Percentiles rank a stretch among this genome's conserved stretches.
Conservation (phyloP, 1,140 invertebrate genomes). For the Drosophila simulans region DNA sequence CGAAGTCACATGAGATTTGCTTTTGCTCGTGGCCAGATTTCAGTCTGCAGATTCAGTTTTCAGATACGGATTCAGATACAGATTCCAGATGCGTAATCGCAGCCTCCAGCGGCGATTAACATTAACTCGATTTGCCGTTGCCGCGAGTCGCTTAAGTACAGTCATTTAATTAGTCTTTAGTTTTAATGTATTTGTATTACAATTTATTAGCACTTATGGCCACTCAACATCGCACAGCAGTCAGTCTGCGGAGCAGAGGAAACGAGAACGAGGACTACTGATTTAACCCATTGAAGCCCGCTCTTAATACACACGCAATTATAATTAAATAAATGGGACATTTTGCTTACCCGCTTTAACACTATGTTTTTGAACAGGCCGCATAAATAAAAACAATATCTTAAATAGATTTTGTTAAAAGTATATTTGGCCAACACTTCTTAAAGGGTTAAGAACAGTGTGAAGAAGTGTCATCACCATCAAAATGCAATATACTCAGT, state of each 20-base stretch:
- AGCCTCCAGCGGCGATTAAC: conserved; percentile 66
- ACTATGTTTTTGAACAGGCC: no score
- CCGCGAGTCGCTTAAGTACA: conserved; percentile 71
- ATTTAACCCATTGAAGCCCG: conserved; percentile 17
- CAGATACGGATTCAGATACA: conserved; percentile 15
- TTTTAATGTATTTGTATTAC: conserved; percentile 83
- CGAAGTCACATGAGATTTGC: conserved; percentile 54
- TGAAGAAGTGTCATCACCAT: conserved; percentile 53
- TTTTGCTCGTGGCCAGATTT: conserved; percentile 27
- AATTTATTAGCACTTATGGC: conserved; percentile 77
- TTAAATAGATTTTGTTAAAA: no score
- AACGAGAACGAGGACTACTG: conserved; percentile 39
- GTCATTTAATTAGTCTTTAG: conserved; percentile 83
- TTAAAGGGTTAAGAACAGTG: conserved; percentile 15
- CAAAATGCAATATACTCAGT: conserved; percentile 20
- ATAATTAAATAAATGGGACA: not conserved
- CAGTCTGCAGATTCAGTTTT: conserved; percentile 17
- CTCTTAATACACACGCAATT: no score
- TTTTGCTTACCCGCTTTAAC: no score
- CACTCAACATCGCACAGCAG: conserved; percentile 33
- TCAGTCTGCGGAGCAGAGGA: conserved; percentile 20
- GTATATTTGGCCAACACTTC: not conserved
- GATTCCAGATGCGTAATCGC: conserved; percentile 32
- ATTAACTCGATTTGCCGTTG: conserved; percentile 61
- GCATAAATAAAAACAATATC: no score